Percentiles rank a stretch among this genome's conserved stretches.
Conservation (phyloP, 2,888 invertebrate genomes). For the Scrobipalpa costella region DNA sequence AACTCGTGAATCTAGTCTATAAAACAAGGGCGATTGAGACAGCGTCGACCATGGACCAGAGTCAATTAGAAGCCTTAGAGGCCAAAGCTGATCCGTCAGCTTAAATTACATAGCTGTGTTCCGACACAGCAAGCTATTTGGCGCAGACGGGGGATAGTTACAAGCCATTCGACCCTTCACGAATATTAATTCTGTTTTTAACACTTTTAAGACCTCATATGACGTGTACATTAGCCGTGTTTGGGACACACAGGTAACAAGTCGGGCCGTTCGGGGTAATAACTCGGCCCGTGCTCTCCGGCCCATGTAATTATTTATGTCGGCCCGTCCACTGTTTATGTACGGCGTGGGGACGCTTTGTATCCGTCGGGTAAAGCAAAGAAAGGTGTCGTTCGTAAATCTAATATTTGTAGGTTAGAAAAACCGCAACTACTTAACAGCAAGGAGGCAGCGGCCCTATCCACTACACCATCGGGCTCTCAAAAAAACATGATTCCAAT, state of each 20-base stretch:
- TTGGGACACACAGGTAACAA: constrained; percentile 29
- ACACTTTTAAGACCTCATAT: constrained; percentile 4
- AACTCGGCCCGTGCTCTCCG: constrained; percentile 37
- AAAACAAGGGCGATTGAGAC: too few relatives aligned
- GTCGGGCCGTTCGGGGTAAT: constrained; percentile 35
- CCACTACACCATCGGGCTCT: too few relatives aligned
- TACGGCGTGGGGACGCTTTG: constrained; percentile 22
- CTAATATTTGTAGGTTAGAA: too few relatives aligned
- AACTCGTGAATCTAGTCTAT: too few relatives aligned
- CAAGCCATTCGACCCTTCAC: neutral
- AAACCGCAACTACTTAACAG: too few relatives aligned
- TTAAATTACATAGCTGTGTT: too few relatives aligned
- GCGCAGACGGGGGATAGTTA: neutral
- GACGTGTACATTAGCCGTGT: constrained; percentile 12
- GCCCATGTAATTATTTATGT: constrained; percentile 47
- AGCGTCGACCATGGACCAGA: too few relatives aligned
- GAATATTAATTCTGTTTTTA: neutral
- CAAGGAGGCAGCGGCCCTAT: too few relatives aligned
- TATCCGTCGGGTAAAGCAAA: neutral
- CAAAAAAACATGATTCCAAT: too few relatives aligned
- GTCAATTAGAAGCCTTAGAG: neutral
- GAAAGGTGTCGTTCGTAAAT: neutral
- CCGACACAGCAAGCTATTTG: neutral
- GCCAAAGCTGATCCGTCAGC: too few relatives aligned
- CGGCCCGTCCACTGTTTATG: constrained; percentile 39